Percentiles rank a stretch among this genome's conserved stretches.
phyloP scores from a whole-genome alignment of 2,888 invertebrate genomes.

The Drosophila mulleri region DNA sequence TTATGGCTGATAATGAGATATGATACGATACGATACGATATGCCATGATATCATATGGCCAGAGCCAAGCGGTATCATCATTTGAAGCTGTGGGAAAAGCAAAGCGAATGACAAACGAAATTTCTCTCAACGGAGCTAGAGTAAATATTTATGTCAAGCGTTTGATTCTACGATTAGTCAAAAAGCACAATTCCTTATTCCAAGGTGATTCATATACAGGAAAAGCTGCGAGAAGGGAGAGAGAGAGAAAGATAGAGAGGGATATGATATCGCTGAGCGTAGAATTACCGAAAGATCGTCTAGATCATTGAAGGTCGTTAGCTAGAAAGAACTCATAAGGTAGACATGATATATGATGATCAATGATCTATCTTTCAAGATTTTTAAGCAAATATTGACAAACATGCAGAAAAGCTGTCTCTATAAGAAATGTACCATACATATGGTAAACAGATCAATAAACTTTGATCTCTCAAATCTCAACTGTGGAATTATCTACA shows the following conservation, averaged over 20 bases:
- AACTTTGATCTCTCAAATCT: too few relatives aligned
- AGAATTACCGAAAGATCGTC: background rate
- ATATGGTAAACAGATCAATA: too few relatives aligned
- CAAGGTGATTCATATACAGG: background rate
- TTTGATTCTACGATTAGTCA: background rate
- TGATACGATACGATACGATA: conserved; percentile 21
- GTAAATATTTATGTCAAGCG: background rate
- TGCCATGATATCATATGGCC: background rate
- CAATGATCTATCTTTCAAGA: too few relatives aligned
- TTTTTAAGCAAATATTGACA: too few relatives aligned
- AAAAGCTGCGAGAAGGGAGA: background rate
- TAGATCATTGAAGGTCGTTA: background rate
- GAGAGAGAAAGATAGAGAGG: background rate
- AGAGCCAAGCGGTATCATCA: conserved; percentile 20
- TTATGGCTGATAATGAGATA: conserved; percentile 59
- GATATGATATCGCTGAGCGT: background rate
- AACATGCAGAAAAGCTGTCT: too few relatives aligned
- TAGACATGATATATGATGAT: background rate
- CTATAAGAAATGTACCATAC: too few relatives aligned
- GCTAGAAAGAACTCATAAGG: background rate
- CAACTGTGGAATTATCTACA: too few relatives aligned
- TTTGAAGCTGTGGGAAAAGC: conserved; percentile 57
- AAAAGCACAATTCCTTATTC: background rate
- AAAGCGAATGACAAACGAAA: conserved; percentile 14
- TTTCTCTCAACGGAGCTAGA: background rate